Conservation (phyloP, 2,888 invertebrate species). For the Spodoptera exigua region DNA sequence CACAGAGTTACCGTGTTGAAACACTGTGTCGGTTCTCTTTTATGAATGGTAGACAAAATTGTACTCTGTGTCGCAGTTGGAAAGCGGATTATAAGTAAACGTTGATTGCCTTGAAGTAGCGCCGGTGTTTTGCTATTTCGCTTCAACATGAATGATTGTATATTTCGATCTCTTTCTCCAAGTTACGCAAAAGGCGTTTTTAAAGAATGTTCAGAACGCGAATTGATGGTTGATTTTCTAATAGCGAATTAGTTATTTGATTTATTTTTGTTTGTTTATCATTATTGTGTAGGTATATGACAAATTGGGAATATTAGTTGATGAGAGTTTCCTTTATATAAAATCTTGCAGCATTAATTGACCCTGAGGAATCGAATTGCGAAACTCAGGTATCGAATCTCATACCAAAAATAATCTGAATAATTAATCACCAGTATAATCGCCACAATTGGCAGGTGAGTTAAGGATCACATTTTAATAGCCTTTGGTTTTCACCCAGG, state of each 20-base stretch:
- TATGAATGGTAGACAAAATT: slow-evolving; percentile 51
- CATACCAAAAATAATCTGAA: no score
- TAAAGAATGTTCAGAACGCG: slow-evolving; percentile 76
- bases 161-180: slow-evolving; percentile 69
- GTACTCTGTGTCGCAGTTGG: slow-evolving; percentile 71
- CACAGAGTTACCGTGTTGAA: slow-evolving; percentile 50
- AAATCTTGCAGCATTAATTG: no score
- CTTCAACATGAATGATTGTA: slow-evolving; percentile 49
- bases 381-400: no score
- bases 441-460: no score
- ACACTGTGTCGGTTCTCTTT: slow-evolving; percentile 58
- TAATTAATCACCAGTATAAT: no score
- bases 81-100: slow-evolving; percentile 82
- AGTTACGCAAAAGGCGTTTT: slow-evolving; percentile 77
- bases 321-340: no score
- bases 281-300: slow-evolving; percentile 6
- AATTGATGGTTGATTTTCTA: slow-evolving; percentile 63
- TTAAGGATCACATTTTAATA: no score
- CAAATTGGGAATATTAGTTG: no score
- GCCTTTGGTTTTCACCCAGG: no score
- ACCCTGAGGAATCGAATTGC: no score
- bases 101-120: slow-evolving; percentile 86
- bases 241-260: slow-evolving; percentile 45
- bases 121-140: slow-evolving; percentile 64
- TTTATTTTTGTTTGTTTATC: slow-evolving; percentile 33